These are phyloP conservation scores for Tiliacea citrago DNA, from an alignment of 2,888 invertebrate genomes.

Conservation along the genomic window DNA sequence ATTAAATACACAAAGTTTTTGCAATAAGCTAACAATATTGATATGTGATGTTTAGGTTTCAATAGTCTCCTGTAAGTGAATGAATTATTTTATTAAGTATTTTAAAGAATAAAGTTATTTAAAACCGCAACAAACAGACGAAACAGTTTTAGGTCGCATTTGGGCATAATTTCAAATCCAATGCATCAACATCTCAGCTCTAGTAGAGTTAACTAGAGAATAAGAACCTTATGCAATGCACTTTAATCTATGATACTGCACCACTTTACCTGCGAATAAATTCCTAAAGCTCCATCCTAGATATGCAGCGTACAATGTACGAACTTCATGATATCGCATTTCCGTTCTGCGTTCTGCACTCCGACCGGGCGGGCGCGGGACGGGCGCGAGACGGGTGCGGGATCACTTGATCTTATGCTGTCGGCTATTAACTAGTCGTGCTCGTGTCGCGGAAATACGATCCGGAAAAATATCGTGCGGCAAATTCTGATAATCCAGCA, in stretches of 20 bases:
- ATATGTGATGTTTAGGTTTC: too few species aligned
- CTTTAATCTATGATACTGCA: neutral
- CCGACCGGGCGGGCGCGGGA: neutral
- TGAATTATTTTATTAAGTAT: too few species aligned
- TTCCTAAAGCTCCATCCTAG: slow-evolving; percentile 13
- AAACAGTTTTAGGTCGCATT: too few species aligned
- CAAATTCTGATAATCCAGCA: slow-evolving; percentile 5
- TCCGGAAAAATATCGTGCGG: slow-evolving; percentile 1
- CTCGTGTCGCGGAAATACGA: neutral
- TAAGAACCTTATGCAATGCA: neutral
- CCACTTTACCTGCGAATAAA: slow-evolving; percentile 31
- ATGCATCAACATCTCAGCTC: neutral
- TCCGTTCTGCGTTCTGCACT: slow-evolving; percentile 14
- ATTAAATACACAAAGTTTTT: too few species aligned
- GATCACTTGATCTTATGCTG: slow-evolving; percentile 17
- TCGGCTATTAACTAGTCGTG: slow-evolving; percentile 10
- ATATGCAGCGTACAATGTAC: slow-evolving; percentile 13
- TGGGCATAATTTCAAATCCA: too few species aligned
- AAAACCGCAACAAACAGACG: too few species aligned
- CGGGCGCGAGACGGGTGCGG: too few species aligned
- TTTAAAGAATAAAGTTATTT: too few species aligned
- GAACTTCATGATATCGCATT: slow-evolving; percentile 40
- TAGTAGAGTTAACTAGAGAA: neutral
- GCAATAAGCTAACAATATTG: too few species aligned
- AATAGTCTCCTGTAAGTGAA: too few species aligned